phyloP scores from a whole-genome alignment of 2,888 invertebrate genomes.

The Lymantria dispar region DNA sequence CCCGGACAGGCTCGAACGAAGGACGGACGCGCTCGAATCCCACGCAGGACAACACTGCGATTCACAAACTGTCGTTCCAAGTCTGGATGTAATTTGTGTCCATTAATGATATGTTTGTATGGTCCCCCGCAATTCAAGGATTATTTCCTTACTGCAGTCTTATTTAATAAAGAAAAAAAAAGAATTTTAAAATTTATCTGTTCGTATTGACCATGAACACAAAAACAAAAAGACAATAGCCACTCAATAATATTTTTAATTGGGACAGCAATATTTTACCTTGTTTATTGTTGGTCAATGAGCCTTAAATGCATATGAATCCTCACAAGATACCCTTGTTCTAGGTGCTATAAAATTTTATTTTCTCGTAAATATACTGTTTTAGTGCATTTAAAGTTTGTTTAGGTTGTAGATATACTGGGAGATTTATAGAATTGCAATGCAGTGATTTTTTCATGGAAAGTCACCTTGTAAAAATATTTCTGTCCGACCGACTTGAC shows the following conservation, averaged over 20 bases:
- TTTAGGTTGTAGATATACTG: constrained; percentile 6
- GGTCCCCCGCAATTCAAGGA: too few species aligned
- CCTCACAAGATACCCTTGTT: constrained; percentile 29
- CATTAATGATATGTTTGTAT: too few species aligned
- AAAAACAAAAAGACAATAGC: not conserved
- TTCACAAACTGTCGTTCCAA: too few species aligned
- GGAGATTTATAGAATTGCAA: constrained; percentile 28
- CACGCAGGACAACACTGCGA: too few species aligned
- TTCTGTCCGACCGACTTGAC: constrained; percentile 40
- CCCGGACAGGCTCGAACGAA: too few species aligned
- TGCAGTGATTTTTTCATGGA: constrained; percentile 22
- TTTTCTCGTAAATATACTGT: constrained; percentile 40
- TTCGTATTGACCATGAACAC: not conserved
- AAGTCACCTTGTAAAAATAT: constrained; percentile 48
- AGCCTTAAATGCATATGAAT: not conserved
- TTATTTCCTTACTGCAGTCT: too few species aligned
- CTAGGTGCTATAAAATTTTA: constrained; percentile 42
- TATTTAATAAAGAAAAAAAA: too few species aligned
- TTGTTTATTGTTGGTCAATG: not conserved
- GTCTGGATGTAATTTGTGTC: too few species aligned
- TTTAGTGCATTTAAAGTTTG: constrained; percentile 16
- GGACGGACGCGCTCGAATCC: too few species aligned
- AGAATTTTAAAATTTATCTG: not conserved
- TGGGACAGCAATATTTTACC: constrained; percentile 14
- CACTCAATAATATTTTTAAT: constrained; percentile 2